Evolutionary conservation across 2,797 vertebrate genomes (phyloP).

Genomic region (Petrocephalus schoutedeni): DNA sequence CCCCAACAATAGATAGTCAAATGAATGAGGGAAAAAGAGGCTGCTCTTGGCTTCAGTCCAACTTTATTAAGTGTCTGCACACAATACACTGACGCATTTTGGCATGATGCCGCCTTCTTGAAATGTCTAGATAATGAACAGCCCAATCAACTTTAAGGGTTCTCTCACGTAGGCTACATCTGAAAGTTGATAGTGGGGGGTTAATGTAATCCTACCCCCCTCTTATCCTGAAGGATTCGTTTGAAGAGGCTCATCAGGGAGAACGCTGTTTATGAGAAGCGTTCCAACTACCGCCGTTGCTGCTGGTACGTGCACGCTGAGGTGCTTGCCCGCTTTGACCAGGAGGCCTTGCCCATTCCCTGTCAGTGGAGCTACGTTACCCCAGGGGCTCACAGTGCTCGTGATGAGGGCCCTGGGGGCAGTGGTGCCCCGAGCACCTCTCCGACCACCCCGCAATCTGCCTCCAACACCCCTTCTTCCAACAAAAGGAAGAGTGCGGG

Average conservation of each 20-base stretch:
- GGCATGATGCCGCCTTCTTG: not conserved
- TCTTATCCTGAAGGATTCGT: conserved; percentile 53
- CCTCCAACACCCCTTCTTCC: conserved; percentile 41
- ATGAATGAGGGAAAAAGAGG: too few relatives aligned
- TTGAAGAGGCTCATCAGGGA: conserved; percentile 81
- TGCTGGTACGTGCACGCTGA: conserved; percentile 90
- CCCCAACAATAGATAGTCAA: too few relatives aligned
- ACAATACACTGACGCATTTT: too few relatives aligned
- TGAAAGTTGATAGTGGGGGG: not conserved
- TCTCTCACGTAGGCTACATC: not conserved
- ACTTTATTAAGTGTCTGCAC: too few relatives aligned
- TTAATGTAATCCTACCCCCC: not conserved
- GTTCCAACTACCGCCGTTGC: conserved; percentile 70
- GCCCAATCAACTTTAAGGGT: not conserved
- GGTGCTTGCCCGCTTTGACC: conserved; percentile 72
- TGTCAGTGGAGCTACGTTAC: conserved; percentile 92
- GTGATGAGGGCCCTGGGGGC: conserved; percentile 55
- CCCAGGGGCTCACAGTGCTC: conserved; percentile 54
- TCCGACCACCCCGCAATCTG: conserved; percentile 56
- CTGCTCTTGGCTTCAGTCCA: too few relatives aligned
- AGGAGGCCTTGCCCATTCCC: conserved; percentile 79
- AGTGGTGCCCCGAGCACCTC: conserved; percentile 58
- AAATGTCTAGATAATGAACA: not conserved
- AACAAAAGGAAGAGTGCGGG: conserved; percentile 75
- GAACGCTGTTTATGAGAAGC: conserved; percentile 86